Conservation (phyloP, 2,888 invertebrate species). For the Drosophila leonis region DNA sequence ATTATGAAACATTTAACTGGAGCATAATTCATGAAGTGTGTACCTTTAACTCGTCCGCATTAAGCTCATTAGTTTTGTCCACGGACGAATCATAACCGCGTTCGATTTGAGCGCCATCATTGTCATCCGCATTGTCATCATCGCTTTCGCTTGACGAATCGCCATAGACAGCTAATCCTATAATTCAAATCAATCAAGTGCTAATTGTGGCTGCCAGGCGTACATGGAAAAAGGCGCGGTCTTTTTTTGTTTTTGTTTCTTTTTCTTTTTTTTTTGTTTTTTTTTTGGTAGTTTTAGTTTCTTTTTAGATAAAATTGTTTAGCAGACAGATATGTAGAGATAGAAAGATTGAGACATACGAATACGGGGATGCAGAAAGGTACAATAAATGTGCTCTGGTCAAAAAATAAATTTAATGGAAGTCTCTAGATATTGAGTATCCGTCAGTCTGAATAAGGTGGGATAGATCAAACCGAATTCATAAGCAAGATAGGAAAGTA, state of each 20-base stretch:
- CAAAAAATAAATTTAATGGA: constrained; percentile 10
- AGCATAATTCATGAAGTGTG: background rate
- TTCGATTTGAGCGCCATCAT: constrained; percentile 76
- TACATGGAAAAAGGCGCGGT: constrained; percentile 44
- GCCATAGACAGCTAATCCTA: constrained; percentile 94
- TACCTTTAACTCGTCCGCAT: constrained; percentile 91
- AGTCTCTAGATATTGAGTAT: constrained; percentile 1
- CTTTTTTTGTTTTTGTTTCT: constrained; percentile 8
- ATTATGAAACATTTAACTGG: background rate
- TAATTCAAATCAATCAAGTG: constrained; percentile 83
- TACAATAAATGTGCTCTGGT: background rate
- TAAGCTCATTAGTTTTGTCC: constrained; percentile 49
- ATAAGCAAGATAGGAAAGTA: background rate
- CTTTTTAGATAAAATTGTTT: constrained; percentile 17
- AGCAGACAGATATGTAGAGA: constrained; percentile 27
- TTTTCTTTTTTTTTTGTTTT: background rate
- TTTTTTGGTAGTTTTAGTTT: constrained; percentile 7
- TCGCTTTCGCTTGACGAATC: constrained; percentile 88
- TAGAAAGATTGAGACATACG: constrained; percentile 1
- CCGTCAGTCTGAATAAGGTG: constrained; percentile 1
- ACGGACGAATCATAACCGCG: constrained; percentile 85
- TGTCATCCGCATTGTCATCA: constrained; percentile 74
- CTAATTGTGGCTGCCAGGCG: constrained; percentile 76
- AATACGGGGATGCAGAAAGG: constrained; percentile 8
- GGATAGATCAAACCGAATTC: constrained; percentile 27